A percentile compares a stretch with the other conserved stretches of the same genome.
Evolutionary conservation across 2,113 vertebrate species (phyloP).

Genomic region (Anhinga anhinga): DNA sequence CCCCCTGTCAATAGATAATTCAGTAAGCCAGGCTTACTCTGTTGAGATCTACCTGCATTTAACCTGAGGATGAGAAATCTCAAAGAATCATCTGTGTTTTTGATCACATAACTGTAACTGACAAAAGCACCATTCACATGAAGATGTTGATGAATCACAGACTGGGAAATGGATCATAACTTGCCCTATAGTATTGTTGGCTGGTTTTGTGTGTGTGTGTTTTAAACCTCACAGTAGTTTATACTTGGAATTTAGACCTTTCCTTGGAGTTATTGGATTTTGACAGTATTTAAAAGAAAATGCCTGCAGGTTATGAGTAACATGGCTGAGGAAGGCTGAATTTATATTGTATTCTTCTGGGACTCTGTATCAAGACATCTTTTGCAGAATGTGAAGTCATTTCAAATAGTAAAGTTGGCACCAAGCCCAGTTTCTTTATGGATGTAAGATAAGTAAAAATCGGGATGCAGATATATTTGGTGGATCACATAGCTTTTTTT

Average conservation of each 20-base stretch:
- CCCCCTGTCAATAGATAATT: background rate
- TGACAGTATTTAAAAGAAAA: background rate
- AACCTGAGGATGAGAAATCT: background rate
- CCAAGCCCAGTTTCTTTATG: background rate
- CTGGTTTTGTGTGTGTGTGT: background rate
- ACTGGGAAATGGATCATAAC: background rate
- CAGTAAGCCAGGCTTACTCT: background rate
- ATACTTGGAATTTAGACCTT: background rate
- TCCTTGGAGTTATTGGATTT: background rate
- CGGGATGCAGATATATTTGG: background rate
- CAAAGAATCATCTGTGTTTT: background rate
- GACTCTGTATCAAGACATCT: background rate
- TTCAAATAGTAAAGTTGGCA: background rate
- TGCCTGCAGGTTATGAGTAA: background rate
- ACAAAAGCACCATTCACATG: background rate
- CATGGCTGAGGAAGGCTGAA: background rate
- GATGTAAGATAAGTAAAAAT: slow-evolving; percentile 22
- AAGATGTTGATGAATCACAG: background rate
- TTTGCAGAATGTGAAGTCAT: slow-evolving; percentile 6
- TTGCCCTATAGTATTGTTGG: background rate
- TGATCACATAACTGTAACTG: background rate
- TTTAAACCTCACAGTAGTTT: background rate
- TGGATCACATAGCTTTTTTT: background rate
- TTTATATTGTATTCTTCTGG: background rate
- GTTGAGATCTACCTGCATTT: background rate